Evolutionary conservation across 2,797 vertebrate species (phyloP), one percentile per base, ranked within the genome.

Genomic region (Enteromius afrohamiltoni): DNA sequence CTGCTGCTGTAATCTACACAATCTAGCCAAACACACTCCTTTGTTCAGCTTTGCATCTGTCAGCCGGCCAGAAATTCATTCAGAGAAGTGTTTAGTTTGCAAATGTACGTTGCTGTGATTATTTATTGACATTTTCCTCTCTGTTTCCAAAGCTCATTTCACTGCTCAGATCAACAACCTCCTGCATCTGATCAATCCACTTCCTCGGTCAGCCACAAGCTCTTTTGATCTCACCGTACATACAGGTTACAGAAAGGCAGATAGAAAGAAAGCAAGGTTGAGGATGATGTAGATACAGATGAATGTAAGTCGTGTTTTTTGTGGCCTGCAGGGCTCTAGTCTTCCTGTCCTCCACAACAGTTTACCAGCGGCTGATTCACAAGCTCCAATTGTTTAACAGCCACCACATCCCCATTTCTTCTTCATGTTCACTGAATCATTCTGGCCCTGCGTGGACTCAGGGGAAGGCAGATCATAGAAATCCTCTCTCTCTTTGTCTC

Each of bases 381-480:
- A 69, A 55, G 17, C 78, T 29, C 34, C 17, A 68, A 51, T 79
- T 21, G 31, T 60, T 80, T 70, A 80, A 58, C 40, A 47, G 51
- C 4, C 68, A 55, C 47, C 60, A 64, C 29, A 62, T 62, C 75
- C 81, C 26, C 4, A 69, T 37, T 81, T 73, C 58, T 37, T 4
- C 73, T 70, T 77, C n/a, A 67, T 77, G 71, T 70, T 58, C 60
- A 53, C 31, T 40, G 73, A 85, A 60, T 85, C 67, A 82, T 65
- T 78, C 75, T 78, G 58, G 62, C 55, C 69, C 64, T 26, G 51
- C 21, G 1, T 78, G 53, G 37, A 60, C 74, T 60, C 75, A 49
- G 31, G 82, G 75, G 82, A 83, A 70, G 40, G 51, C 8, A 1
- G 82, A 78, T 77, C 65, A 31, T 73, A 47, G 26, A 77, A 58